Evolutionary conservation across 2,797 vertebrate species (phyloP).

Genomic region (Cyprinodon diabolis): DNA sequence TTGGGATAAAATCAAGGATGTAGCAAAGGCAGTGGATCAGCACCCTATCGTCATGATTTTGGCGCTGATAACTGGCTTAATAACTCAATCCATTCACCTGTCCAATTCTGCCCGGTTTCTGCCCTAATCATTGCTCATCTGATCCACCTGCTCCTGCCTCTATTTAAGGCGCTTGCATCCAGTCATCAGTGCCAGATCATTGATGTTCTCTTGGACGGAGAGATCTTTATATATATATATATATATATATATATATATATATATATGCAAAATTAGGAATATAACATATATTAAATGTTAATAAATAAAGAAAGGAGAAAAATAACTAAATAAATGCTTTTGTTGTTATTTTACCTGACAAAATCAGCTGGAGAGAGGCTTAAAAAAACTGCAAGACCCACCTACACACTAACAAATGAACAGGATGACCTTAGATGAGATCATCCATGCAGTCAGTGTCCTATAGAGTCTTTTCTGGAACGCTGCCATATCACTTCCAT

Average conservation of each 20-base stretch:
- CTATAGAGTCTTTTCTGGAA: constrained; percentile 47
- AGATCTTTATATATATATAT: too few relatives aligned
- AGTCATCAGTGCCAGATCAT: too few relatives aligned
- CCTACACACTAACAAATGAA: constrained; percentile 5
- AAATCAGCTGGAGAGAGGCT: neutral
- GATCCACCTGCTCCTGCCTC: too few relatives aligned
- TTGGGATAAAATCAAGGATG: too few relatives aligned
- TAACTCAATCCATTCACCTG: too few relatives aligned
- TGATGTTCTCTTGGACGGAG: too few relatives aligned
- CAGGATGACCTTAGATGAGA: constrained; percentile 32
- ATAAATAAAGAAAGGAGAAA: neutral
- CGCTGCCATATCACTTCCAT: constrained; percentile 32
- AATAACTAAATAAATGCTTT: neutral
- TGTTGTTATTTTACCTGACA: neutral
- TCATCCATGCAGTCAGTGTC: constrained; percentile 35
- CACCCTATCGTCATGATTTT: too few relatives aligned
- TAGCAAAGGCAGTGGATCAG: too few relatives aligned
- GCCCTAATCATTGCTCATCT: too few relatives aligned
- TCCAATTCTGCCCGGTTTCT: too few relatives aligned
- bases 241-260: neutral
- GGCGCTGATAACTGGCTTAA: too few relatives aligned
- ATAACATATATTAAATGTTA: neutral
- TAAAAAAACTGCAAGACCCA: constrained; percentile 14
- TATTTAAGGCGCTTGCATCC: too few relatives aligned
- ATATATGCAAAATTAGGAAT: neutral